These are phyloP conservation scores for Arrhamphus sclerolepis DNA, from an alignment of 2,797 vertebrate species.

Conservation along the genomic window DNA sequence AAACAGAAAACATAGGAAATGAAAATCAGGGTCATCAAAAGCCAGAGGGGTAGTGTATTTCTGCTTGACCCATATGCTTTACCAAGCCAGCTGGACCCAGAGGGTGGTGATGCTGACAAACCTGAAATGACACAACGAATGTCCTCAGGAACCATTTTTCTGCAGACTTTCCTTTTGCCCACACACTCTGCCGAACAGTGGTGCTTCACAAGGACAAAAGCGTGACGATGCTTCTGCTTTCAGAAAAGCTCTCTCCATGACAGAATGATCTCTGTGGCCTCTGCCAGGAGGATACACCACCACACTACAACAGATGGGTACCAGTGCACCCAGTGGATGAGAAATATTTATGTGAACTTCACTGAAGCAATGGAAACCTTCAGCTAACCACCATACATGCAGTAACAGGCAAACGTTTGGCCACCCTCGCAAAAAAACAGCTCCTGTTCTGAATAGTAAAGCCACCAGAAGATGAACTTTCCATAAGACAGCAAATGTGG, in stretches of 20 bases:
- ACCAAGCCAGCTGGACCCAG: constrained; percentile 55
- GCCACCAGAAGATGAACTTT: too few relatives aligned
- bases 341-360: constrained; percentile 9
- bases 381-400: neutral
- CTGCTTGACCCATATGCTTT: constrained; percentile 67
- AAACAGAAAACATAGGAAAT: constrained; percentile 21
- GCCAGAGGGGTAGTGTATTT: constrained; percentile 62
- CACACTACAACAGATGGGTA: constrained; percentile 47
- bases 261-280: constrained; percentile 22
- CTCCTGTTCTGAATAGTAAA: neutral
- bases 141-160: constrained; percentile 59
- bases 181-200: constrained; percentile 27
- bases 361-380: constrained; percentile 6
- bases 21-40: constrained; percentile 57
- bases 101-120: constrained; percentile 64
- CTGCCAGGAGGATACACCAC: constrained; percentile 38
- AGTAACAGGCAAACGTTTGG: neutral
- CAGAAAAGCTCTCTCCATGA: constrained; percentile 20
- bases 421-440: neutral
- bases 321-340: constrained; percentile 19
- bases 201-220: constrained; percentile 62
- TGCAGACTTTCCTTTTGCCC: constrained; percentile 51
- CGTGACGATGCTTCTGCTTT: constrained; percentile 17
- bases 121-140: constrained; percentile 65
- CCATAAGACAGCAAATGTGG: too few relatives aligned